Conservation (phyloP, 2,888 invertebrate genomes). For the Lithophane leautieri region DNA sequence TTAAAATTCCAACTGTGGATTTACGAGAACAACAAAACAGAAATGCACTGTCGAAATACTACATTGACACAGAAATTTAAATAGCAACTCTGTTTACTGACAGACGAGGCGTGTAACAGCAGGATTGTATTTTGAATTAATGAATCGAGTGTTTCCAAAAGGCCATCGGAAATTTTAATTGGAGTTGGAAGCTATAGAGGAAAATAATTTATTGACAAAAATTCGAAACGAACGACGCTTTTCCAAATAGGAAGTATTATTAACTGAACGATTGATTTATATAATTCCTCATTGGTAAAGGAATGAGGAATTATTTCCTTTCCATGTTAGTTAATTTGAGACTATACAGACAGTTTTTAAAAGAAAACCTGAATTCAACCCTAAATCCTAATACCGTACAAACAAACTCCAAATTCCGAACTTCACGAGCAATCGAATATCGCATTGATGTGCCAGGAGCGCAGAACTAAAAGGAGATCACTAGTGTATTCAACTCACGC, state of each 20-base stretch:
- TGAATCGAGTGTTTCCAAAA: conserved; percentile 53
- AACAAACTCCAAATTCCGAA: not conserved
- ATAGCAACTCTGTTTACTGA: conserved; percentile 56
- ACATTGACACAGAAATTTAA: conserved; percentile 63
- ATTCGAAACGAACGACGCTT: conserved; percentile 16
- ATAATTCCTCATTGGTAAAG: no score
- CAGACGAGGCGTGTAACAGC: conserved; percentile 49
- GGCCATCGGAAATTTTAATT: conserved; percentile 55
- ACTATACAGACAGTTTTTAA: not conserved
- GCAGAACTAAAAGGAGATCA: conserved; percentile 62
- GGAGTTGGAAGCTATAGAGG: conserved; percentile 44
- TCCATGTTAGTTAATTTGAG: not conserved
- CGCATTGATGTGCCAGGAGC: conserved; percentile 54
- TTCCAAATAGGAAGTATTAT: conserved; percentile 5
- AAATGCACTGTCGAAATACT: conserved; percentile 57
- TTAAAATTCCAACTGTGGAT: conserved; percentile 56
- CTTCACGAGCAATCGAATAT: conserved; percentile 42
- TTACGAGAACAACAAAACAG: conserved; percentile 49
- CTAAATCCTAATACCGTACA: not conserved
- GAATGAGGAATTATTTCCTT: not conserved
- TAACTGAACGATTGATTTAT: not conserved
- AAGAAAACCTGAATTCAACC: not conserved
- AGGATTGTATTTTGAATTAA: conserved; percentile 59
- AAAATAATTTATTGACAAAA: conserved; percentile 39
- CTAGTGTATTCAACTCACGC: conserved; percentile 74